phyloP scores from a whole-genome alignment of 1,140 invertebrate genomes.

The Globodera rostochiensis region DNA sequence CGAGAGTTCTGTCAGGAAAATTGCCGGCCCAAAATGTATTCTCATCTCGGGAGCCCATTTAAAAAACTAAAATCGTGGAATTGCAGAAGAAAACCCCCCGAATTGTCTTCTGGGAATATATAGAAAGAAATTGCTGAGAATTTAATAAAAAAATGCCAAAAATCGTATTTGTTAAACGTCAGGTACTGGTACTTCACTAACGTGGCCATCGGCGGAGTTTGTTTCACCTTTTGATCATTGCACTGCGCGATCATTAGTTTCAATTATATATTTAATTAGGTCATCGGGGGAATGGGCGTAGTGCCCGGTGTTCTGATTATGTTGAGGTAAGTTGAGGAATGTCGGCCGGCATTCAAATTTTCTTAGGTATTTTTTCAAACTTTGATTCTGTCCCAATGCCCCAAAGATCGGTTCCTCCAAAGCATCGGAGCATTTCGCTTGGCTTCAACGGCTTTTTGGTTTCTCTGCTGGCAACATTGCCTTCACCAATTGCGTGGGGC shows the following conservation, averaged over 20 bases:
- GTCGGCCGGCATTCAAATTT: slow-evolving; percentile 2
- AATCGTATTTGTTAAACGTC: slow-evolving; percentile 5
- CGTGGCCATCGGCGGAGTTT: slow-evolving; percentile 48
- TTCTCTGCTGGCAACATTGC: slow-evolving; percentile 61
- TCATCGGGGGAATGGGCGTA: slow-evolving; percentile 58
- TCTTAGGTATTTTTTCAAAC: neutral
- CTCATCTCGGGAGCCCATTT: neutral
- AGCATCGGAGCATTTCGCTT: slow-evolving; percentile 60
- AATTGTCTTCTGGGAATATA: too few relatives aligned
- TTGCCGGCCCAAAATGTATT: slow-evolving; percentile 49
- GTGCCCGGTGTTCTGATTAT: slow-evolving; percentile 63
- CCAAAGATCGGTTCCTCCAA: slow-evolving; percentile 61
- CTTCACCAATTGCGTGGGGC: slow-evolving; percentile 67
- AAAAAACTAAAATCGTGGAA: neutral
- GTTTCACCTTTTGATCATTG: slow-evolving; percentile 2
- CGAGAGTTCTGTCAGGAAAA: slow-evolving; percentile 58
- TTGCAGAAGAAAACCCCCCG: too few relatives aligned
- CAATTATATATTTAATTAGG: slow-evolving; percentile 5
- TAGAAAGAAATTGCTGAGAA: too few relatives aligned
- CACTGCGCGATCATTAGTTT: neutral
- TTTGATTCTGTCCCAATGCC: slow-evolving; percentile 24
- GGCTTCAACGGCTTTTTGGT: slow-evolving; percentile 65
- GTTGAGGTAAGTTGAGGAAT: slow-evolving; percentile 39
- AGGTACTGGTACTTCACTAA: slow-evolving; percentile 47
- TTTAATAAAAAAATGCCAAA: slow-evolving; percentile 46